These are phyloP conservation scores for Terebella lapidaria DNA, from an alignment of 2,888 invertebrate genomes.

Conservation along the genomic window DNA sequence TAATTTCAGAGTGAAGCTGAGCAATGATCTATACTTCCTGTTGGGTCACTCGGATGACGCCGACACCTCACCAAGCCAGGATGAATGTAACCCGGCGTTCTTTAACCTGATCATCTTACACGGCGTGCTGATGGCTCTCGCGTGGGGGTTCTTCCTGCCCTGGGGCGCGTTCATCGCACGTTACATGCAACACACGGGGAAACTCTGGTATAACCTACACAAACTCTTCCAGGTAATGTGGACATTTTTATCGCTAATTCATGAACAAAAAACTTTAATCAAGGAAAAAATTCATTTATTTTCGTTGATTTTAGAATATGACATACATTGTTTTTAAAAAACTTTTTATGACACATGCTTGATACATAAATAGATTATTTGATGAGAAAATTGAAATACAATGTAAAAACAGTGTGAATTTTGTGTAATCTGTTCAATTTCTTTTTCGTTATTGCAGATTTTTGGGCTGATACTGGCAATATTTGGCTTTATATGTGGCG, in stretches of 20 bases:
- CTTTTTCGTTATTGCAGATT: slow-evolving; percentile 18
- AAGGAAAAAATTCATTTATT: no score
- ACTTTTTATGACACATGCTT: no score
- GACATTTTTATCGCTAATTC: no score
- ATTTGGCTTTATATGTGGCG: slow-evolving; percentile 25
- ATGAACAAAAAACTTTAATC: no score
- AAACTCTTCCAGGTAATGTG: slow-evolving; percentile 26
- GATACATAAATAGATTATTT: no score
- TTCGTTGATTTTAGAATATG: no score
- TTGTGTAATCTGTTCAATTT: no score
- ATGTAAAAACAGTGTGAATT: no score
- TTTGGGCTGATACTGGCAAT: slow-evolving; percentile 25
- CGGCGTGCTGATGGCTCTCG: slow-evolving; percentile 29
- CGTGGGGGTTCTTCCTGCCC: slow-evolving; percentile 30
- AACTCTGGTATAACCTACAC: slow-evolving; percentile 28
- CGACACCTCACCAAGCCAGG: slow-evolving; percentile 17
- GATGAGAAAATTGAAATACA: no score
- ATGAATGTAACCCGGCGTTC: slow-evolving; percentile 24
- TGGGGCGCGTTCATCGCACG: slow-evolving; percentile 31
- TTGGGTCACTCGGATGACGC: slow-evolving; percentile 23
- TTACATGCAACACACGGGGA: slow-evolving; percentile 20
- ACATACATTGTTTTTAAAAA: no score
- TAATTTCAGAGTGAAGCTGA: neutral
- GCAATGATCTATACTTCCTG: slow-evolving; percentile 27
- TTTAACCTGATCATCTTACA: slow-evolving; percentile 28